A percentile compares a stretch with the other conserved stretches of the same genome.
phyloP scores from a whole-genome alignment of 2,113 vertebrate genomes.

The Pipa parva region DNA sequence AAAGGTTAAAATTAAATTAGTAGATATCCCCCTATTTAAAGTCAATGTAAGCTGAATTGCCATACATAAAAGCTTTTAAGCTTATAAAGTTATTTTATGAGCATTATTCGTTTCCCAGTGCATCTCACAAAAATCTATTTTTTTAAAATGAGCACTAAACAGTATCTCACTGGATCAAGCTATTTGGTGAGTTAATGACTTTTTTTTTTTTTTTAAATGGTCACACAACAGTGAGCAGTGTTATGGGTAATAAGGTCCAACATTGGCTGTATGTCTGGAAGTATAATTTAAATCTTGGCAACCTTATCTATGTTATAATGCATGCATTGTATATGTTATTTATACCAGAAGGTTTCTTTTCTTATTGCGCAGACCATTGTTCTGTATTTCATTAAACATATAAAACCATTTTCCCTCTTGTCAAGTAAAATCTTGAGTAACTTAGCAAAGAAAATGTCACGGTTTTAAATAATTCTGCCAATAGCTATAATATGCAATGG shows the following conservation, averaged over 20 bases:
- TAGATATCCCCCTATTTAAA: too few relatives aligned
- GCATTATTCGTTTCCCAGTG: too few relatives aligned
- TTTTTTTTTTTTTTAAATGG: constrained; percentile 10
- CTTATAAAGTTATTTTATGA: too few relatives aligned
- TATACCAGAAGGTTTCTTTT: constrained; percentile 33
- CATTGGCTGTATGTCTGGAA: constrained; percentile 34
- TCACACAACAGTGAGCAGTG: constrained; percentile 13
- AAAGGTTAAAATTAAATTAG: too few relatives aligned
- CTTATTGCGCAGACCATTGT: constrained; percentile 21
- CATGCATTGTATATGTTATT: constrained; percentile 20
- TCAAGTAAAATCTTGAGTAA: constrained; percentile 20
- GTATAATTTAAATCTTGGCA: constrained; percentile 29
- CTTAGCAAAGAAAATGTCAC: neutral
- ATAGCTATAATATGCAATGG: neutral
- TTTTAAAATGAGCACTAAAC: too few relatives aligned
- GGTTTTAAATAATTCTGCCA: neutral
- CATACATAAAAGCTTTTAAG: too few relatives aligned
- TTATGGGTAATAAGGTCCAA: constrained; percentile 33
- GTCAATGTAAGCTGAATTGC: too few relatives aligned
- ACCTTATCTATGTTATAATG: constrained; percentile 27
- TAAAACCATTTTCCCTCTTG: constrained; percentile 22
- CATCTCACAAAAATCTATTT: too few relatives aligned
- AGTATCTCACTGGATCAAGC: neutral
- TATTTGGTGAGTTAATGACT: constrained; percentile 18
- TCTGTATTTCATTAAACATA: constrained; percentile 32